Evolutionary conservation across 2,797 vertebrate genomes (phyloP).

Genomic region (Chelmon rostratus): DNA sequence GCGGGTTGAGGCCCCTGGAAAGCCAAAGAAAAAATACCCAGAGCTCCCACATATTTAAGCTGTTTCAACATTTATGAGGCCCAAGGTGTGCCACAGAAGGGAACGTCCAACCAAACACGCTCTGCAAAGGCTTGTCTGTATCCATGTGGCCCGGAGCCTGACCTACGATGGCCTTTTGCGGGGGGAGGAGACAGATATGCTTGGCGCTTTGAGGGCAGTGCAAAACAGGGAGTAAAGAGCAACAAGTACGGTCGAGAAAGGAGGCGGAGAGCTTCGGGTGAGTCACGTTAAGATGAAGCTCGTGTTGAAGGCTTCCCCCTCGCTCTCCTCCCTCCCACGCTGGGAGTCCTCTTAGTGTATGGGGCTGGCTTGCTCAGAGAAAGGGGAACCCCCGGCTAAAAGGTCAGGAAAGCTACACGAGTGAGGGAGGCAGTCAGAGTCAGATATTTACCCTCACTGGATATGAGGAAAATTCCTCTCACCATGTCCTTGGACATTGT

Average conservation of each 20-base stretch:
- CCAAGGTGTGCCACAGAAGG: slow-evolving; percentile 65
- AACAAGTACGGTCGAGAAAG: slow-evolving; percentile 23
- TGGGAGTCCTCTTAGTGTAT: slow-evolving; percentile 68
- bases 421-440: slow-evolving; percentile 36
- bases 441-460: slow-evolving; percentile 42
- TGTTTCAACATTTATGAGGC: slow-evolving; percentile 70
- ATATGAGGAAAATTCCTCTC: slow-evolving; percentile 37
- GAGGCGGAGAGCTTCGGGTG: slow-evolving; percentile 43
- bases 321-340: slow-evolving; percentile 51
- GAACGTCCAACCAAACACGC: slow-evolving; percentile 72
- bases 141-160: slow-evolving; percentile 52
- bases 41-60: slow-evolving; percentile 63
- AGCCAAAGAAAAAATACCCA: slow-evolving; percentile 71
- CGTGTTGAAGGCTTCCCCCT: slow-evolving; percentile 67
- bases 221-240: slow-evolving; percentile 16
- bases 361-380: slow-evolving; percentile 52
- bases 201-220: slow-evolving; percentile 32
- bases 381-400: slow-evolving; percentile 59
- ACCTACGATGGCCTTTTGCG: slow-evolving; percentile 58
- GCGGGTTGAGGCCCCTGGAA: slow-evolving; percentile 62
- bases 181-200: slow-evolving; percentile 25
- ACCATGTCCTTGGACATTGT: not conserved
- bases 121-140: slow-evolving; percentile 48
- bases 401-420: slow-evolving; percentile 69
- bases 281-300: slow-evolving; percentile 61